phyloP scores from a whole-genome alignment of 2,113 vertebrate species.

The Rhinopomastus cyanomelas region DNA sequence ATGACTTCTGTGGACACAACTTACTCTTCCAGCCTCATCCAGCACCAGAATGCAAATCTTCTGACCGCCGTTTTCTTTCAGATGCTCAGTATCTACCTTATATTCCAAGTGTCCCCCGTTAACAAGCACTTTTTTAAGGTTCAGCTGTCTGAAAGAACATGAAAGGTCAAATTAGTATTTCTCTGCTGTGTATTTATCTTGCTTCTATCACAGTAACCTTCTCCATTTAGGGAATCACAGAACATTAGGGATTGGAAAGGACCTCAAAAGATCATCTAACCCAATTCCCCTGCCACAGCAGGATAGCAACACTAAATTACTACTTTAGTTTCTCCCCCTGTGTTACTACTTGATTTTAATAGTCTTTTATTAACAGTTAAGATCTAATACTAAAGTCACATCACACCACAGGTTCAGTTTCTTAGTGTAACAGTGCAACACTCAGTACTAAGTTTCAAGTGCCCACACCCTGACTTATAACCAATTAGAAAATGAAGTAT shows the following conservation, averaged over 20 bases:
- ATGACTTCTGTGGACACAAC: slow-evolving; percentile 35
- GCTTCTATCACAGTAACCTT: background rate
- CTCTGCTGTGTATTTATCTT: background rate
- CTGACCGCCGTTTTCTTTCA: slow-evolving; percentile 87
- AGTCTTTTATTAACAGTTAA: too few relatives aligned
- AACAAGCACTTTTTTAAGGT: slow-evolving; percentile 93
- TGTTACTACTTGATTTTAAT: too few relatives aligned
- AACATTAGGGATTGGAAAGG: too few relatives aligned
- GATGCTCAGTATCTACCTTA: slow-evolving; percentile 86
- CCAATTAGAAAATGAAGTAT: background rate
- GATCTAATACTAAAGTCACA: too few relatives aligned
- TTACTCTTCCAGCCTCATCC: slow-evolving; percentile 93
- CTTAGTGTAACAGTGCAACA: background rate
- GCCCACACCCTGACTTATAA: background rate
- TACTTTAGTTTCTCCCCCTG: background rate
- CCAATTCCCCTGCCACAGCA: too few relatives aligned
- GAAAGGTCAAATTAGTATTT: background rate
- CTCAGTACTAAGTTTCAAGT: background rate
- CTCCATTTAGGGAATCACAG: background rate
- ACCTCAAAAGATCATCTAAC: too few relatives aligned
- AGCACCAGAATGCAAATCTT: slow-evolving; percentile 86
- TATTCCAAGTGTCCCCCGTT: slow-evolving; percentile 90
- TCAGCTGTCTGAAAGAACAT: slow-evolving; percentile 84
- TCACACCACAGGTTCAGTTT: background rate
- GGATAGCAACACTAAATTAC: background rate